A percentile compares a stretch with the other conserved stretches of the same genome.
These are phyloP conservation scores for Basileuterus tristriatus DNA, from an alignment of 2,797 vertebrate species.

Conservation along the genomic window DNA sequence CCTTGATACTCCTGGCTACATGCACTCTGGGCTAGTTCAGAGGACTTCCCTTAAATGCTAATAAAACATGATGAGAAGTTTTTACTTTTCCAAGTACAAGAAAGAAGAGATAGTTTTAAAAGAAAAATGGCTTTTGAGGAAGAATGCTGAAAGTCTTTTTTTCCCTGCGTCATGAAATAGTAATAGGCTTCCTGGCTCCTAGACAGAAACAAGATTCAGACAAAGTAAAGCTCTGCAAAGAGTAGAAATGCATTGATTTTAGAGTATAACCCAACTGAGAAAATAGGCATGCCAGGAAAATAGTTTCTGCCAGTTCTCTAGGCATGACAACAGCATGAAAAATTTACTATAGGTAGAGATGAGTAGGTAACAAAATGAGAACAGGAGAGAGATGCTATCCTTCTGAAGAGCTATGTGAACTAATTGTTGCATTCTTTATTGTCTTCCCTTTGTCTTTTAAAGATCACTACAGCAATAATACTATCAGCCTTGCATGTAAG, in stretches of 20 bases:
- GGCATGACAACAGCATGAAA: conserved; percentile 22
- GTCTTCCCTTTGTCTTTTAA: not conserved
- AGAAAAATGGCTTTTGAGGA: not conserved
- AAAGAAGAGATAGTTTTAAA: not conserved
- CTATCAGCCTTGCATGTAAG: not conserved
- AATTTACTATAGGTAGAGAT: not conserved
- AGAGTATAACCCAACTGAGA: conserved; percentile 13
- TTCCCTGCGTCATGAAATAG: conserved; percentile 30
- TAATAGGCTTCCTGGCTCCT: not conserved
- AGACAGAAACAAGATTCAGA: not conserved
- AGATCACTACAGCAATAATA: not conserved
- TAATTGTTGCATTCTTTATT: not conserved
- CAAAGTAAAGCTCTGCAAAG: not conserved
- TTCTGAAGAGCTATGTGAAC: not conserved
- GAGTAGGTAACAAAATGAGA: conserved; percentile 10
- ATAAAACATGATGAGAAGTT: not conserved
- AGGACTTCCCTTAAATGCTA: not conserved
- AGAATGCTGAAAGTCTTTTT: not conserved
- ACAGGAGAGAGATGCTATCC: not conserved
- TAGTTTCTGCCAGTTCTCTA: conserved; percentile 11
- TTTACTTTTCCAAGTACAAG: not conserved
- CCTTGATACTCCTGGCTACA: not conserved
- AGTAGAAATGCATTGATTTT: not conserved
- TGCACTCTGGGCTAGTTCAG: not conserved
- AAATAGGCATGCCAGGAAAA: conserved; percentile 32